Evolutionary conservation across 1,140 invertebrate genomes (phyloP).

Genomic region (Lepidostoma basale): DNA sequence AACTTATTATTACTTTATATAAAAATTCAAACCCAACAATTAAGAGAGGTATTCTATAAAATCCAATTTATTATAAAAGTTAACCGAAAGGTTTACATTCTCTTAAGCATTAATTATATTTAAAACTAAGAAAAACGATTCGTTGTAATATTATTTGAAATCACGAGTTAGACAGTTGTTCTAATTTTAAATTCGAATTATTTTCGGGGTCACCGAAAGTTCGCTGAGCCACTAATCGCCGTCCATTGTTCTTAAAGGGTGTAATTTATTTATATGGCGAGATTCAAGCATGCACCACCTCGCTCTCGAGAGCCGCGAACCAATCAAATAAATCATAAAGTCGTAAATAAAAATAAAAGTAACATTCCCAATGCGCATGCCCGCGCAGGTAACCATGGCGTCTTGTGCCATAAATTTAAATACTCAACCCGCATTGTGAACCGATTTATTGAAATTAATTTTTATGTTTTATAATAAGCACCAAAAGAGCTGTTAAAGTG

Average conservation of each 20-base stretch:
- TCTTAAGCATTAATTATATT: too few relatives aligned
- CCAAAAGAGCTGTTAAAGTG: too few relatives aligned
- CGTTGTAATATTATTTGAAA: too few relatives aligned
- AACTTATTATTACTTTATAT: too few relatives aligned
- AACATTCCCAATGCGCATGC: conserved; percentile 33
- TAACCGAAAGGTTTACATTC: too few relatives aligned
- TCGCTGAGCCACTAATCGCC: neutral
- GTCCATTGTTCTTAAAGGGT: conserved; percentile 13
- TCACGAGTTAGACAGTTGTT: neutral
- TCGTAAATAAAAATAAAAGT: conserved; percentile 40
- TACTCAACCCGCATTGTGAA: neutral
- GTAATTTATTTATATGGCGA: conserved; percentile 1
- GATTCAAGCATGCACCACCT: neutral
- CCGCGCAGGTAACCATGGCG: conserved; percentile 30
- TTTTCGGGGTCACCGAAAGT: neutral
- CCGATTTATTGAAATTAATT: conserved; percentile 15
- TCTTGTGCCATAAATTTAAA: conserved; percentile 11
- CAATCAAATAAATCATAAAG: conserved; percentile 43
- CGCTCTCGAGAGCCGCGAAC: neutral
- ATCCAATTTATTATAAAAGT: too few relatives aligned
- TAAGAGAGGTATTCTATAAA: too few relatives aligned
- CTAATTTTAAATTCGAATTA: neutral
- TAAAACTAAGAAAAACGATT: too few relatives aligned
- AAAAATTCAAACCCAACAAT: too few relatives aligned
- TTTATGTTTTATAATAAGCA: too few relatives aligned